Conservation (phyloP, 2,888 invertebrate genomes). For the Limnephilus rhombicus region DNA sequence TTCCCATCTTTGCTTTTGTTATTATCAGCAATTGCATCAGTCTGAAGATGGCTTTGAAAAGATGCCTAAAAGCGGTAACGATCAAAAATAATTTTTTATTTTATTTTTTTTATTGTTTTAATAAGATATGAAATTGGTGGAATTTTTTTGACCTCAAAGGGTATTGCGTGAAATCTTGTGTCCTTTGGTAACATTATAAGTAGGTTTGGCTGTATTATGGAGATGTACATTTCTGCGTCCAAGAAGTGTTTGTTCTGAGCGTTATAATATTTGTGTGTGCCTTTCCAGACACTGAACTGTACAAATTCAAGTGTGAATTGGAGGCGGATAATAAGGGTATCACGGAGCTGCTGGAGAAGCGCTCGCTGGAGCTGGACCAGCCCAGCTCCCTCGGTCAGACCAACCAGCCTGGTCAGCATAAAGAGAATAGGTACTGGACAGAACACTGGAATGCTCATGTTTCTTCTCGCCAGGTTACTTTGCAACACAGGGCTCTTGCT, state of each 20-base stretch:
- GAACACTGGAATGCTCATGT: background rate
- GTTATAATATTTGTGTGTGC: conserved; percentile 29
- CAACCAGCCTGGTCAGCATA: conserved; percentile 75
- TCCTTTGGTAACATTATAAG: background rate
- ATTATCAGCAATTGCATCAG: too few species aligned
- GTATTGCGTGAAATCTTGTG: background rate
- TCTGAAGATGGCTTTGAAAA: too few species aligned
- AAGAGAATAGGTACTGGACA: conserved; percentile 85
- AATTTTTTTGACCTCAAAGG: background rate
- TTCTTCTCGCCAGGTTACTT: background rate
- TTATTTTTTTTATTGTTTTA: too few species aligned
- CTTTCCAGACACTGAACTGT: conserved; percentile 85
- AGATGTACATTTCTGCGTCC: conserved; percentile 1
- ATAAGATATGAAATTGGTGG: too few species aligned
- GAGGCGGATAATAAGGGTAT: conserved; percentile 99
- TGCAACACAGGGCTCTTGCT: background rate
- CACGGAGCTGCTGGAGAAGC: conserved; percentile 95
- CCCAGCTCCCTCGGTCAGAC: conserved; percentile 72
- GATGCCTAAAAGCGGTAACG: too few species aligned
- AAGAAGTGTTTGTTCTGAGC: conserved; percentile 12
- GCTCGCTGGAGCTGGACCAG: conserved; percentile 93
- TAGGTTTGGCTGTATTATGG: background rate
- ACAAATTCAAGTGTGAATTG: conserved; percentile 98
- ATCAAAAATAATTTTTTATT: too few species aligned
- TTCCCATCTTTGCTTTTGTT: too few species aligned